Evolutionary conservation across 2,888 invertebrate species (phyloP).

Genomic region (Lissonota sp.): DNA sequence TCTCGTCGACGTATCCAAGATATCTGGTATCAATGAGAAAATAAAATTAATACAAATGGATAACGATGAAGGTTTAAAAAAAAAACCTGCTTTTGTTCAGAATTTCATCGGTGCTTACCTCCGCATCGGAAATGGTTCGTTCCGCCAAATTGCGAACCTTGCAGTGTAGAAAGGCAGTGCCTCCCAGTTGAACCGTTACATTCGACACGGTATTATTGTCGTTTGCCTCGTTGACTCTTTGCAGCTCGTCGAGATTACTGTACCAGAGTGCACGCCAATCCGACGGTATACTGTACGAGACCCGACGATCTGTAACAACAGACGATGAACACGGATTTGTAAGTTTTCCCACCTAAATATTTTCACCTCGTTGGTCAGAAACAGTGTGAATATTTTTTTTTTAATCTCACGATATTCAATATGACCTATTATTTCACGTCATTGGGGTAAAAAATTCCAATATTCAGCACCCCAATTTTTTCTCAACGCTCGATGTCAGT

Average conservation of each 20-base stretch:
- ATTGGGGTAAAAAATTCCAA: too few relatives aligned
- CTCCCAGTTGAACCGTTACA: slow-evolving; percentile 91
- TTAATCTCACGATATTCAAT: too few relatives aligned
- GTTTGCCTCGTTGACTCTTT: slow-evolving; percentile 83
- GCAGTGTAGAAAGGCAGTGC: slow-evolving; percentile 92
- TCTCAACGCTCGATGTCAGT: too few relatives aligned
- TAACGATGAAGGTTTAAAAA: too few relatives aligned
- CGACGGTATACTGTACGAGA: slow-evolving; percentile 82
- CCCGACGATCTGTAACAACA: slow-evolving; percentile 77
- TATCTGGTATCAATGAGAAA: slow-evolving; percentile 86
- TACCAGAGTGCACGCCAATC: slow-evolving; percentile 82
- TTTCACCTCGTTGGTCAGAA: too few relatives aligned
- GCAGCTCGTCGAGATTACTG: slow-evolving; percentile 82
- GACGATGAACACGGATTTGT: not conserved
- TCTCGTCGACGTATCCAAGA: slow-evolving; percentile 96
- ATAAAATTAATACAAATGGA: slow-evolving; percentile 16
- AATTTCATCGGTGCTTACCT: slow-evolving; percentile 73
- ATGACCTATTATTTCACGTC: too few relatives aligned
- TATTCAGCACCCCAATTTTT: too few relatives aligned
- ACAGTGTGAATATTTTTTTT: too few relatives aligned
- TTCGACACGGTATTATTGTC: slow-evolving; percentile 92
- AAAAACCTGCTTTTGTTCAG: not conserved
- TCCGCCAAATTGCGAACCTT: slow-evolving; percentile 91
- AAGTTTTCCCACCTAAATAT: too few relatives aligned
- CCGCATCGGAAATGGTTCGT: slow-evolving; percentile 86